These are phyloP conservation scores for Podarcis raffonei DNA, from an alignment of 2,113 vertebrate genomes.

Conservation along the genomic window DNA sequence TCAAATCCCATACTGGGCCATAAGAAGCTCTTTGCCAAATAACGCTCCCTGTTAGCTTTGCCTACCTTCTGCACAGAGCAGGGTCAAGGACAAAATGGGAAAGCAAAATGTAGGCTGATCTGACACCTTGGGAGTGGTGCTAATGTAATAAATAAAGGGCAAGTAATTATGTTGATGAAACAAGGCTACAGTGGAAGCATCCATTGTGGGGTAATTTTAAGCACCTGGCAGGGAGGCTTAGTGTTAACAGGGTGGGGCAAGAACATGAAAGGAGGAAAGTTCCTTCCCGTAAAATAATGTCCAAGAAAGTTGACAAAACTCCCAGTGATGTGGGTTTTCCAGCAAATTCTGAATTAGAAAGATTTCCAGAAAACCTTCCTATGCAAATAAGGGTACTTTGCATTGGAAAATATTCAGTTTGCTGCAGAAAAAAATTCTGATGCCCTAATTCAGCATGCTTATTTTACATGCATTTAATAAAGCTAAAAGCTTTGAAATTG, in stretches of 20 bases:
- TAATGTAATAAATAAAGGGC: not conserved
- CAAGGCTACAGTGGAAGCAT: not conserved
- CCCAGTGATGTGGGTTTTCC: no score
- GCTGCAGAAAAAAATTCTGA: no score
- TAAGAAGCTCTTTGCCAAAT: not conserved
- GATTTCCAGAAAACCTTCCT: no score
- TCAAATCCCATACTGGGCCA: not conserved
- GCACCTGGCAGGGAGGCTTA: not conserved
- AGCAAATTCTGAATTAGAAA: no score
- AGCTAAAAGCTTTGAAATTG: no score
- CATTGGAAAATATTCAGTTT: no score
- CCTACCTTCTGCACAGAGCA: not conserved
- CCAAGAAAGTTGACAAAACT: not conserved
- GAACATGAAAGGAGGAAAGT: not conserved
- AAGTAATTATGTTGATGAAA: not conserved
- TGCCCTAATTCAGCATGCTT: no score
- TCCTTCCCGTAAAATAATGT: not conserved
- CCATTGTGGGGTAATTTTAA: no score
- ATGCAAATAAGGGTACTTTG: no score
- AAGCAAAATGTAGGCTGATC: not conserved
- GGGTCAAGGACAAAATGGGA: not conserved
- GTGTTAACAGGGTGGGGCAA: not conserved
- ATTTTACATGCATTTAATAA: no score
- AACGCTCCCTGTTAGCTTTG: not conserved
- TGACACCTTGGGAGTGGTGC: not conserved